Evolutionary conservation across 2,888 invertebrate species (phyloP).

Genomic region (Scaptomyza reducta): DNA sequence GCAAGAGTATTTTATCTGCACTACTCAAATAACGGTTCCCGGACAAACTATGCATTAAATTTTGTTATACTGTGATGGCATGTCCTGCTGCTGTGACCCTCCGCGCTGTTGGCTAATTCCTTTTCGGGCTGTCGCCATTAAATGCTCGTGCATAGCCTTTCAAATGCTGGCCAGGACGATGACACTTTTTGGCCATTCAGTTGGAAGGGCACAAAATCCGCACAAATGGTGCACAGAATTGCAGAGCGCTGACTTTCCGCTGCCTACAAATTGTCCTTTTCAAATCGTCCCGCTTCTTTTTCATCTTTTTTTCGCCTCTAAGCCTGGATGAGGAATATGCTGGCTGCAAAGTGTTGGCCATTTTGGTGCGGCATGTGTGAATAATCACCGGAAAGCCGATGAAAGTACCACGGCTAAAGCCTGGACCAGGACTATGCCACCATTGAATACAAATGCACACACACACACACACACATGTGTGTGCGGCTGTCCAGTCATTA

Average conservation of each 20-base stretch:
- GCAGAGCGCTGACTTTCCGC: slow-evolving; percentile 26
- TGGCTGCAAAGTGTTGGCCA: slow-evolving; percentile 67
- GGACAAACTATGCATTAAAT: slow-evolving; percentile 57
- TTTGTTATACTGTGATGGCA: slow-evolving; percentile 32
- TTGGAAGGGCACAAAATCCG: slow-evolving; percentile 55
- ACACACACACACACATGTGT: slow-evolving; percentile 2
- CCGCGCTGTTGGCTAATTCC: slow-evolving; percentile 50
- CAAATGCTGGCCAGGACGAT: slow-evolving; percentile 34
- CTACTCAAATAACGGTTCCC: no score
- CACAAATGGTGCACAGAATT: slow-evolving; percentile 54
- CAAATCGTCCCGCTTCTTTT: slow-evolving; percentile 1
- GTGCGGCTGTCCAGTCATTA: slow-evolving; percentile 17
- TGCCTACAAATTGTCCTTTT: slow-evolving; percentile 68
- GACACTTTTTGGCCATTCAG: slow-evolving; percentile 63
- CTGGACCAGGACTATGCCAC: slow-evolving; percentile 19
- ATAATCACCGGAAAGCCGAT: slow-evolving; percentile 76
- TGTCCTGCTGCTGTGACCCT: slow-evolving; percentile 3
- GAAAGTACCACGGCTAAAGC: slow-evolving; percentile 18
- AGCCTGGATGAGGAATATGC: slow-evolving; percentile 43
- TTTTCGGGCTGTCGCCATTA: slow-evolving; percentile 62
- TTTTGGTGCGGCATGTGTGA: slow-evolving; percentile 80
- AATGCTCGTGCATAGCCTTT: slow-evolving; percentile 60
- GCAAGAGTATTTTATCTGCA: neutral
- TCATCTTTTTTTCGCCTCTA: slow-evolving; percentile 38
- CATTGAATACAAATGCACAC: slow-evolving; percentile 6